phyloP scores from a whole-genome alignment of 2,888 invertebrate genomes.

The Craniophora ligustri region DNA sequence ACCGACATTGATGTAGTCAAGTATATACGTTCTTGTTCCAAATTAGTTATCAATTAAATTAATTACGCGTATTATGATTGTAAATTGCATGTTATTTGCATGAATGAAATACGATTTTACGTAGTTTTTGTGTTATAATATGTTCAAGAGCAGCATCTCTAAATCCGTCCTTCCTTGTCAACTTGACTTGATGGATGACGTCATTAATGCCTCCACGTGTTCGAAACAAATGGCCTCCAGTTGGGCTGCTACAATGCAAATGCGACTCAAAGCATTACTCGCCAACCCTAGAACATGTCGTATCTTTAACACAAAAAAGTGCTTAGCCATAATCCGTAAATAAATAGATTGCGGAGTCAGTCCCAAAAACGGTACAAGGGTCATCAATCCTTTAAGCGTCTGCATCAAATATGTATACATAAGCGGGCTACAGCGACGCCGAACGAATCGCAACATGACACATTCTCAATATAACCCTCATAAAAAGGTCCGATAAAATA shows the following conservation, averaged over 20 bases:
- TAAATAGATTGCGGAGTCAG: constrained; percentile 71
- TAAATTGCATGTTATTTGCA: constrained; percentile 13
- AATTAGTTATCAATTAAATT: constrained; percentile 25
- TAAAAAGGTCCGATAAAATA: constrained; percentile 81
- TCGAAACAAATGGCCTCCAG: constrained; percentile 71
- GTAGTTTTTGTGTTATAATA: constrained; percentile 21
- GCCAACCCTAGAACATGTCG: constrained; percentile 17
- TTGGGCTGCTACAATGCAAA: constrained; percentile 63
- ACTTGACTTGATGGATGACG: constrained; percentile 80
- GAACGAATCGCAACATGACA: constrained; percentile 74
- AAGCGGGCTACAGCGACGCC: constrained; percentile 61
- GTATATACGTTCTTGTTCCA: constrained; percentile 19
- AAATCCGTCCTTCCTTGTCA: constrained; percentile 72
- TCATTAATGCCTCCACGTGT: constrained; percentile 75
- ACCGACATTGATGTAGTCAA: constrained; percentile 23
- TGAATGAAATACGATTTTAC: constrained; percentile 8
- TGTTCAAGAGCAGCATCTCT: constrained; percentile 39
- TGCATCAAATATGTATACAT: constrained; percentile 80
- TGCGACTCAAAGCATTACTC: constrained; percentile 35
- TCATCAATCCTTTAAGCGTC: constrained; percentile 79
- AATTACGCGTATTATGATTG: constrained; percentile 18
- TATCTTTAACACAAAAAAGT: constrained; percentile 43
- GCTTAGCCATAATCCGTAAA: constrained; percentile 56
- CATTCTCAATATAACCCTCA: constrained; percentile 79
- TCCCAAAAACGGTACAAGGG: constrained; percentile 67